phyloP scores from a whole-genome alignment of 92 coral and sea anemone species.

The Siderastrea radians region DNA sequence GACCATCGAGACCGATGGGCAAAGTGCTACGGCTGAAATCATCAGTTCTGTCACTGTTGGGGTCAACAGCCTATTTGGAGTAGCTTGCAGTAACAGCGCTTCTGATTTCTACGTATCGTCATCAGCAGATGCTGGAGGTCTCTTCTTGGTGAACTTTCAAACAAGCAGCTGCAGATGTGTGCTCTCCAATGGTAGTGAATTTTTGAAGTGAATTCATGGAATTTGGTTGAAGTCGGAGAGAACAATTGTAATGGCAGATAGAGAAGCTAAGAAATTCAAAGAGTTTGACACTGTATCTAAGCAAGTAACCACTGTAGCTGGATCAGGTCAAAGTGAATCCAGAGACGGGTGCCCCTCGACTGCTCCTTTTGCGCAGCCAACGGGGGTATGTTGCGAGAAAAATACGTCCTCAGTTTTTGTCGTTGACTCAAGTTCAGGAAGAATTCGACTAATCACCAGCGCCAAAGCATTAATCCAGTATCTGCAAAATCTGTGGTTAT shows the following conservation, averaged over 20 bases:
- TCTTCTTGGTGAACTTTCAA: slow-evolving; percentile 46
- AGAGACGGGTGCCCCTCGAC: slow-evolving; percentile 62
- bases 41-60: slow-evolving; percentile 30
- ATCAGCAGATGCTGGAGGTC: slow-evolving; percentile 49
- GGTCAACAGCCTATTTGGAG: slow-evolving; percentile 40
- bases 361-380: slow-evolving; percentile 63
- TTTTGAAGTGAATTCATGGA: slow-evolving; percentile 53
- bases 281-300: slow-evolving; percentile 28
- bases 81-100: slow-evolving; percentile 24
- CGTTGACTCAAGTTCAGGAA: slow-evolving; percentile 40
- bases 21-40: slow-evolving; percentile 27
- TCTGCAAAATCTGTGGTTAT: slow-evolving; percentile 65
- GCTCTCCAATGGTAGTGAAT: slow-evolving; percentile 55
- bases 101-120: slow-evolving; percentile 46
- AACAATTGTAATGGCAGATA: slow-evolving; percentile 45
- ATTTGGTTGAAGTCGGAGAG: slow-evolving; percentile 48
- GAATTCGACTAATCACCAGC: slow-evolving; percentile 60
- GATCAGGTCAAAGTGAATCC: slow-evolving; percentile 56
- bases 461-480: slow-evolving; percentile 55
- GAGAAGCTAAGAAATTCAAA: slow-evolving; percentile 65
- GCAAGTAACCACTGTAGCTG: slow-evolving; percentile 43
- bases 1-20: slow-evolving; percentile 45
- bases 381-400: slow-evolving; percentile 67
- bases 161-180: slow-evolving; percentile 19
- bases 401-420: slow-evolving; percentile 55